phyloP scores from a whole-genome alignment of 1,140 invertebrate species.

The Cataglyphis hispanica region DNA sequence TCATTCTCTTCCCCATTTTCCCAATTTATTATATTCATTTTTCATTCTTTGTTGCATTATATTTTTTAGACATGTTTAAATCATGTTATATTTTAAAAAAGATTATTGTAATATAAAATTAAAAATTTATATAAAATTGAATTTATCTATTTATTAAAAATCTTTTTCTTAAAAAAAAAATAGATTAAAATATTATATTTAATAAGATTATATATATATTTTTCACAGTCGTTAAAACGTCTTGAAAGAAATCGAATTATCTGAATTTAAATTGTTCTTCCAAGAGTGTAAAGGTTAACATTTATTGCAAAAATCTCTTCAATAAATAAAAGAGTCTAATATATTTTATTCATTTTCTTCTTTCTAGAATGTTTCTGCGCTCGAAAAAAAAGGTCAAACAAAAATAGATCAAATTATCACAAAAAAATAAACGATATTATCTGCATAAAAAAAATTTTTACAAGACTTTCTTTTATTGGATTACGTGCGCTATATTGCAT shows the following conservation, averaged over 20 bases:
- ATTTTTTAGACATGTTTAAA: background rate
- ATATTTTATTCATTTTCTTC: conserved; percentile 1
- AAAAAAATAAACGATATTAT: conserved; percentile 10
- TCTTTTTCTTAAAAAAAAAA: background rate
- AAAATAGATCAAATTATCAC: background rate
- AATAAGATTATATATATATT: conserved; percentile 2
- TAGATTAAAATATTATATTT: background rate
- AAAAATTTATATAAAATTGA: background rate
- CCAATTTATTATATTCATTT: background rate
- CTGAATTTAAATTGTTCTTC: conserved; percentile 32
- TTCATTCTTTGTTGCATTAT: background rate
- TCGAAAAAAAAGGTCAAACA: background rate
- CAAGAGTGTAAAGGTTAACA: conserved; percentile 52
- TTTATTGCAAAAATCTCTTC: conserved; percentile 24
- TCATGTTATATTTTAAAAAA: background rate
- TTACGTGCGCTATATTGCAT: background rate
- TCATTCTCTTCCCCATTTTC: background rate
- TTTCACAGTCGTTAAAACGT: background rate
- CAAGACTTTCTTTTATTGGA: background rate
- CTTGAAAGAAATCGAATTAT: background rate
- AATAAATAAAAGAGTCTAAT: conserved; percentile 30
- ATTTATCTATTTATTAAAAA: background rate
- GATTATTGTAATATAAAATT: conserved; percentile 9
- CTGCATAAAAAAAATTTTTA: background rate
- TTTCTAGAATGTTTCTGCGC: background rate